These are phyloP conservation scores for Narcine bancroftii DNA, from an alignment of 2,113 vertebrate genomes.

Conservation along the genomic window DNA sequence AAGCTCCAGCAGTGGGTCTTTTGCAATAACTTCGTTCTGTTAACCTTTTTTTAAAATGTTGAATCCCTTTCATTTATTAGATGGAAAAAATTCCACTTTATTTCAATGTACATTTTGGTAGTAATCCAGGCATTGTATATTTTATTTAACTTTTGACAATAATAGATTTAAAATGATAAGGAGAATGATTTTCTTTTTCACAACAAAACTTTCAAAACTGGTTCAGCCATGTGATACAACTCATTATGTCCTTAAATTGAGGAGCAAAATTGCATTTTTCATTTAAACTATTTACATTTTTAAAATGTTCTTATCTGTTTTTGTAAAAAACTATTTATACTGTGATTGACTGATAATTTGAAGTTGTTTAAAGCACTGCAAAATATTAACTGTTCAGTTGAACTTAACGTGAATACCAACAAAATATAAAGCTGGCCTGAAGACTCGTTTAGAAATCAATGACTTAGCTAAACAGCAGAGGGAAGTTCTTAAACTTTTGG, in stretches of 20 bases:
- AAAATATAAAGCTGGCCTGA: neutral
- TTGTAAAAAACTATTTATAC: neutral
- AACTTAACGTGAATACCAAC: neutral
- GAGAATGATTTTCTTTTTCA: neutral
- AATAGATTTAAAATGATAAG: neutral
- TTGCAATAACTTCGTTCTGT: neutral
- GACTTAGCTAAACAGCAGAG: neutral
- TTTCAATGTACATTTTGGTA: neutral
- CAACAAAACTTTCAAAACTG: neutral
- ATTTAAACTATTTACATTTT: neutral
- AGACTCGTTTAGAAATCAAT: neutral
- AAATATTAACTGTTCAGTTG: neutral
- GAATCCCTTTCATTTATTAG: constrained; percentile 5
- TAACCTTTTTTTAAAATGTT: neutral
- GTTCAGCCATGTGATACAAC: neutral
- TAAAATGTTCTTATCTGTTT: neutral
- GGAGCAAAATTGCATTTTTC: neutral
- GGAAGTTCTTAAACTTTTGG: neutral
- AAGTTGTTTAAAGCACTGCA: neutral
- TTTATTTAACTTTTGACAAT: neutral
- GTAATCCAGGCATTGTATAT: neutral
- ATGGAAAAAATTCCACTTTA: neutral
- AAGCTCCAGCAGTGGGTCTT: neutral
- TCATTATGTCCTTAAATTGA: neutral
- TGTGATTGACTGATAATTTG: neutral